Evolutionary conservation across 2,113 vertebrate genomes (phyloP), one percentile per base, ranked within the genome.

Genomic region (Tringa solitaria): DNA sequence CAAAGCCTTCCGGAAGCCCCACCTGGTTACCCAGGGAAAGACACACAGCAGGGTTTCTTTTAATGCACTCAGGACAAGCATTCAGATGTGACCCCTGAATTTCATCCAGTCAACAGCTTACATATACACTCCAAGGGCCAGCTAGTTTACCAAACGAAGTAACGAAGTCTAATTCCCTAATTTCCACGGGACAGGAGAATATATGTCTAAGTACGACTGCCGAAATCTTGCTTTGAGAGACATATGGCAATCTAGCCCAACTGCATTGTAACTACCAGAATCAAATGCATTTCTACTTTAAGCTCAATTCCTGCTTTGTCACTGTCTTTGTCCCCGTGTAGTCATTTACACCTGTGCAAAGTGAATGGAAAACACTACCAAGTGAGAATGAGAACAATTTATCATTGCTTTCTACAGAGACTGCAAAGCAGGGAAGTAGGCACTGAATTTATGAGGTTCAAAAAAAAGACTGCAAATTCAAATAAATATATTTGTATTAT

Each of bases 331-430:
- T 89, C 80, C 72, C 73, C 86, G 22, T 35, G 76, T 18, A 89
- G 65, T 78, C 86, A 81, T 93, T 89, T 90, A 89, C 90, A 96
- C 92, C 92, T 93, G 80, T 69, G 87, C 69, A 91, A 86, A 91
- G 74, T 35, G 87, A 93, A 84, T 79, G 50, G 65, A 64, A 94
- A 87, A 87, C 54, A 68, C 59, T 61, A 57, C 60, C 10, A 35
- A 84, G 83, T 76, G 65, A 87, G 69, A 95, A 92, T 72, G 61
- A 89, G 90, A 92, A 59, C 35, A 78, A 74, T 93, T 95, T 88
- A 69, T 82, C 86, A 76, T 94, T 89, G 72, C 32, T 91, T 87
- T 82, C 64, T 30, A 27, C 28, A 75, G 48, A 0, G 3, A 57
- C 48, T 41, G 28, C 26, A 53, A 74, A 87, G 60, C 24, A 4